Percentiles rank a stretch among this genome's conserved stretches.
Conservation (phyloP, 2,797 vertebrate species). For the Erithacus rubecula region DNA sequence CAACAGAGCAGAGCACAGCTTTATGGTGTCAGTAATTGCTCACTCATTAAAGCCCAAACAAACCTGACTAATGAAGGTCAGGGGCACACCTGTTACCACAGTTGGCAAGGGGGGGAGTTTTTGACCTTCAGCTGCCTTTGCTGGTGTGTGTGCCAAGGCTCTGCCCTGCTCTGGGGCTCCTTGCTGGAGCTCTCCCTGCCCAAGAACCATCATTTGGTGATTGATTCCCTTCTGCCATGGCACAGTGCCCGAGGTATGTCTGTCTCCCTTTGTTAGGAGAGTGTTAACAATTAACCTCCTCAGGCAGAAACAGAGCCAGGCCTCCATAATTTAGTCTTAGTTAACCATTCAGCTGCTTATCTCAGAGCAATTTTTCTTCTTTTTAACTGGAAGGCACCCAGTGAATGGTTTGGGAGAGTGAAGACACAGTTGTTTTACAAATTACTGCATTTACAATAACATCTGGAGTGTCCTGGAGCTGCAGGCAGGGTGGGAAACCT, state of each 20-base stretch:
- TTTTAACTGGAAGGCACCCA: neutral
- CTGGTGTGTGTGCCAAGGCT: neutral
- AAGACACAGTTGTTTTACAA: neutral
- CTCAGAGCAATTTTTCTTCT: neutral
- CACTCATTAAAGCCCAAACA: neutral
- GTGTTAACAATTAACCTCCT: conserved; percentile 64
- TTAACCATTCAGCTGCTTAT: conserved; percentile 54
- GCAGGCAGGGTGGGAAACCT: neutral
- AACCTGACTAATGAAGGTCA: neutral
- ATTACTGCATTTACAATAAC: neutral
- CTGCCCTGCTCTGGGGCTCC: neutral
- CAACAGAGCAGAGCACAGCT: neutral
- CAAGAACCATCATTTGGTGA: neutral
- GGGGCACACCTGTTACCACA: neutral
- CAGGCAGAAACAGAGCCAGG: conserved; percentile 16
- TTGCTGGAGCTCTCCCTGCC: neutral
- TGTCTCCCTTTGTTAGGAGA: neutral
- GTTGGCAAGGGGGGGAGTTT: neutral
- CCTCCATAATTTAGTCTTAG: neutral
- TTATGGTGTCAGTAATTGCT: neutral
- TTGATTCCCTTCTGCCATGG: neutral
- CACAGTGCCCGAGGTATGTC: neutral
- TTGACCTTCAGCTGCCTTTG: conserved; percentile 32
- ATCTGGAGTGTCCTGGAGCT: neutral
- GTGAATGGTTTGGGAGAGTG: neutral